A percentile compares a stretch with the other conserved stretches of the same genome.
Conservation (phyloP, 2,113 vertebrate species). For the Machaerirhynchus nigripectus region DNA sequence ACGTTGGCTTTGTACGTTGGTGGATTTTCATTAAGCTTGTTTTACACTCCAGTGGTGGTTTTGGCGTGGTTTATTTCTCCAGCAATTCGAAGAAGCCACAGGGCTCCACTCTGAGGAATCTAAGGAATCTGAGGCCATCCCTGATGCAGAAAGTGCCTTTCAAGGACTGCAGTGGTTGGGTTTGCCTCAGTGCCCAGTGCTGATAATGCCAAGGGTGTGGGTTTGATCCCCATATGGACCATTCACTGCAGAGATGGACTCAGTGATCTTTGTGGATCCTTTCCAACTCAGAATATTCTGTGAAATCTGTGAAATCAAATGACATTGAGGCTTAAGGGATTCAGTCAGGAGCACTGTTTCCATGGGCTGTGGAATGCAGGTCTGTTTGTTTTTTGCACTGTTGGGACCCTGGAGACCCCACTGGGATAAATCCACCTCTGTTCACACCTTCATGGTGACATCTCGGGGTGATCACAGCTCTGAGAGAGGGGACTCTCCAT, state of each 20-base stretch:
- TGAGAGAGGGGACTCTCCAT: not conserved
- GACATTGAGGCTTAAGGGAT: not conserved
- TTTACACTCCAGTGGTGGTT: not conserved
- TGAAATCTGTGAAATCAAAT: not conserved
- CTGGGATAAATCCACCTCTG: not conserved
- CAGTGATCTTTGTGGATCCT: not conserved
- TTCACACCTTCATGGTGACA: not conserved
- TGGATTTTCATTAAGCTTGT: constrained; percentile 5
- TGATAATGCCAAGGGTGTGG: not conserved
- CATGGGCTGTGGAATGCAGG: not conserved
- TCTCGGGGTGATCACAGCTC: not conserved
- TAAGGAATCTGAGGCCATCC: not conserved
- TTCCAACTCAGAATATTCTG: not conserved
- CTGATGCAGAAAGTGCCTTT: not conserved
- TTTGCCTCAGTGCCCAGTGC: not conserved
- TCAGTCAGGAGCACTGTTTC: not conserved
- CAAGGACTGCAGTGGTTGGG: not conserved
- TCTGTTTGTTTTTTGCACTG: not conserved
- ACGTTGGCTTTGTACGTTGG: not conserved
- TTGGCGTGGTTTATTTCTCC: constrained; percentile 5
- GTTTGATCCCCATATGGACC: not conserved
- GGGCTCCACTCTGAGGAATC: not conserved
- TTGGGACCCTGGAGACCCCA: not conserved
- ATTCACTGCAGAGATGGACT: not conserved
- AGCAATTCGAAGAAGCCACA: not conserved